A percentile compares a stretch with the other conserved stretches of the same genome.
Conservation (phyloP, 2,797 vertebrate genomes). For the Remorina albescens region DNA sequence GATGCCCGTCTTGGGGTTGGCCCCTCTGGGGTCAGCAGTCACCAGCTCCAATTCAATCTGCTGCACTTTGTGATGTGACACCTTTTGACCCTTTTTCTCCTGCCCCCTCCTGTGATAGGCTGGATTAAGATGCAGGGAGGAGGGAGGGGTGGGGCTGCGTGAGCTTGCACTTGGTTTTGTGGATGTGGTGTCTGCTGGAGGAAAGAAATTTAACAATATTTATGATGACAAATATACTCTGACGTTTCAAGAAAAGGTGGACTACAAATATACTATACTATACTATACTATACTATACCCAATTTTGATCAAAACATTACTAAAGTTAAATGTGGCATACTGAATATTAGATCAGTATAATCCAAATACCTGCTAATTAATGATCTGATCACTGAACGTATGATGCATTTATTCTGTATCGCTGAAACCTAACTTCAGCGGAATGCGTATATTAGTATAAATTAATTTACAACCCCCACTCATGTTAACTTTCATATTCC, state of each 20-base stretch:
- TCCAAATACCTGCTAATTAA: too few relatives aligned
- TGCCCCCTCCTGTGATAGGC: constrained; percentile 48
- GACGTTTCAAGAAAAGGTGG: background rate
- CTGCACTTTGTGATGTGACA: constrained; percentile 79
- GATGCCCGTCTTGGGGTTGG: constrained; percentile 80
- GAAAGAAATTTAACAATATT: fast-evolving
- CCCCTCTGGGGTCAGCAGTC: constrained; percentile 60
- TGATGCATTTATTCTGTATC: too few relatives aligned
- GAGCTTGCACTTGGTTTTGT: constrained; percentile 53
- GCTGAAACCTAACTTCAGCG: too few relatives aligned
- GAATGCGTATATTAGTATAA: too few relatives aligned
- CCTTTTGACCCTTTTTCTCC: background rate
- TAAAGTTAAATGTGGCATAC: too few relatives aligned
- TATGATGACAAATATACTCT: background rate
- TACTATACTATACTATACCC: too few relatives aligned
- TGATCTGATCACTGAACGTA: too few relatives aligned
- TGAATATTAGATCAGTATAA: too few relatives aligned
- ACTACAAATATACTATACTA: too few relatives aligned
- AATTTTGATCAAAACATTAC: too few relatives aligned
- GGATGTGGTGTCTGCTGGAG: constrained; percentile 44
- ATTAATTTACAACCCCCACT: too few relatives aligned
- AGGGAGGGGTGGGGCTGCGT: constrained; percentile 57
- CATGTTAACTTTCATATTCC: too few relatives aligned
- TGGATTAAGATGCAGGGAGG: constrained; percentile 53
- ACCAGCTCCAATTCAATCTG: constrained; percentile 89